Evolutionary conservation across 2,113 vertebrate genomes (phyloP).

Genomic region (Syngnathus floridae): DNA sequence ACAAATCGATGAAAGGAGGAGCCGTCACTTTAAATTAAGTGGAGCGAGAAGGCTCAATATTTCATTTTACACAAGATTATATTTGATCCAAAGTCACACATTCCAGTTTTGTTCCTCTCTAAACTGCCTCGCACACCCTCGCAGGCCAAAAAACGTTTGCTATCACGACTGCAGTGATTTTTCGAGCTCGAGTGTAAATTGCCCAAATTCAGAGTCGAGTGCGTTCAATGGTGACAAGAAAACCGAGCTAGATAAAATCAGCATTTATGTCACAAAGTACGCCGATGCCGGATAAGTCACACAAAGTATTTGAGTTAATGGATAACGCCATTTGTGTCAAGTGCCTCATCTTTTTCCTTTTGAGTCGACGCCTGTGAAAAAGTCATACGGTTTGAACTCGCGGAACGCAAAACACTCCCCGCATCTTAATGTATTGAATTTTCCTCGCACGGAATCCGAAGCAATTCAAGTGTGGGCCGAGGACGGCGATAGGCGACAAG

Average conservation of each 20-base stretch:
- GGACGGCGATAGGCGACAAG: conserved; percentile 22
- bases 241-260: background rate
- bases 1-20: conserved; percentile 36
- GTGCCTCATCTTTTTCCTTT: conserved; percentile 8
- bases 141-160: background rate
- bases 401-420: conserved; percentile 15
- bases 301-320: background rate
- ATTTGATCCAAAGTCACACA: conserved; percentile 43
- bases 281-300: background rate
- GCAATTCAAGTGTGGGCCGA: conserved; percentile 14
- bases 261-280: background rate
- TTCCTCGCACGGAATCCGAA: conserved; percentile 9
- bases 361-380: background rate
- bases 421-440: conserved; percentile 23
- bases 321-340: conserved; percentile 18
- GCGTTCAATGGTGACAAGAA: background rate
- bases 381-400: conserved; percentile 6
- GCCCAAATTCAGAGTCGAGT: background rate
- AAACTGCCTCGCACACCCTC: conserved; percentile 11
- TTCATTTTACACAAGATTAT: conserved; percentile 40
- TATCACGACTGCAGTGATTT: background rate
- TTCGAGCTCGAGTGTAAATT: background rate
- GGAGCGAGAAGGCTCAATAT: conserved; percentile 28
- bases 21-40: conserved; percentile 51
- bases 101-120: conserved; percentile 31